These are phyloP conservation scores for Mormyrops boulengeri DNA, from an alignment of 2,797 vertebrate genomes.

Conservation along the genomic window DNA sequence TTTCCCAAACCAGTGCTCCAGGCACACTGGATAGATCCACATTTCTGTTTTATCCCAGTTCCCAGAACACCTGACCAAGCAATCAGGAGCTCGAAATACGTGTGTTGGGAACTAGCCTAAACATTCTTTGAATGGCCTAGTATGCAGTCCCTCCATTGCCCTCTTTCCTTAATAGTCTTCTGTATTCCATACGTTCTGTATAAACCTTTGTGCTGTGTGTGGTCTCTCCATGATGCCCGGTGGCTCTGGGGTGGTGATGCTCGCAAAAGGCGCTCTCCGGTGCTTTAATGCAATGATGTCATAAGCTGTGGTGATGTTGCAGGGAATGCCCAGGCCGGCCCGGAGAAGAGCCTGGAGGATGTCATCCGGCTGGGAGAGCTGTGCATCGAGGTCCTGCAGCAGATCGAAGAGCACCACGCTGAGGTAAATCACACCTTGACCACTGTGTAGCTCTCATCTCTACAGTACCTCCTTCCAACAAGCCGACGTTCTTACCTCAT, in stretches of 20 bases:
- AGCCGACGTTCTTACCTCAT: neutral
- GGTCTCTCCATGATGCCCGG: neutral
- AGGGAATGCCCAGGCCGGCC: conserved; percentile 66
- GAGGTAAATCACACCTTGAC: conserved; percentile 65
- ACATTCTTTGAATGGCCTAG: neutral
- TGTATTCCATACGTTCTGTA: conserved; percentile 30
- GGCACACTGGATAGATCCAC: neutral
- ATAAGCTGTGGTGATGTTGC: neutral
- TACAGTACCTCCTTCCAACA: neutral
- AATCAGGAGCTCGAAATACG: neutral
- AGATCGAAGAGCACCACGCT: conserved; percentile 93
- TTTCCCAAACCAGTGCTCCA: neutral
- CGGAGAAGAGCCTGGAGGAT: conserved; percentile 80
- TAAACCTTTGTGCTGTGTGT: neutral
- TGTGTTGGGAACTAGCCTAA: neutral
- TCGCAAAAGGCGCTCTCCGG: neutral
- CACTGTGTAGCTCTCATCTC: neutral
- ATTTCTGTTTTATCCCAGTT: neutral
- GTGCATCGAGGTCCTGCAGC: conserved; percentile 90
- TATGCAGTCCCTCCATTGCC: neutral
- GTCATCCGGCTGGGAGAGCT: conserved; percentile 85
- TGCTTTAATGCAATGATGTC: neutral
- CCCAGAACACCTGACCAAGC: neutral
- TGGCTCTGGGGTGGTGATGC: neutral
- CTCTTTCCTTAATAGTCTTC: conserved; percentile 16